Evolutionary conservation across 37 sponge, comb jelly and placozoan genomes (phyloP).

Genomic region (Diacarnus erythraeanus): DNA sequence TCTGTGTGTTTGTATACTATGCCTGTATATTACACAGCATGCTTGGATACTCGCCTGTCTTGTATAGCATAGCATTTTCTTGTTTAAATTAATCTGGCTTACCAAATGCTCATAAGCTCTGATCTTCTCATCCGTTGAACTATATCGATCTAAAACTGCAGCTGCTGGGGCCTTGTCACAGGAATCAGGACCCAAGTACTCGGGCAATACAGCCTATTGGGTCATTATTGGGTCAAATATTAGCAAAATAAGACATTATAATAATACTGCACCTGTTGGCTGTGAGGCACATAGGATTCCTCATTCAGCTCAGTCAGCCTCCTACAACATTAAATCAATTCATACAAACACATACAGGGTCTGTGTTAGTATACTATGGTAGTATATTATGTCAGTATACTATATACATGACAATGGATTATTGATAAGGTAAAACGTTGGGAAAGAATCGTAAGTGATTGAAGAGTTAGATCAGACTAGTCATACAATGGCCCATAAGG

Average conservation of each 20-base stretch:
- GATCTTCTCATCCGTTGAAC: constrained; percentile 18
- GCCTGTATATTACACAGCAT: too few relatives aligned
- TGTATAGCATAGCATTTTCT: background rate
- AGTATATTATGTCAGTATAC: too few relatives aligned
- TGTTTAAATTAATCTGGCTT: background rate
- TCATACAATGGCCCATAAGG: too few relatives aligned
- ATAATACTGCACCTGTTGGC: constrained; percentile 80
- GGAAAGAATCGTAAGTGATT: too few relatives aligned
- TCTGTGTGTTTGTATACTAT: too few relatives aligned
- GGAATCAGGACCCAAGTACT: background rate
- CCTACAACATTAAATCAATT: too few relatives aligned
- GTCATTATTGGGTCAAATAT: background rate
- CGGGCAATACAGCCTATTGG: constrained; percentile 16
- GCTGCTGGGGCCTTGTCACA: background rate
- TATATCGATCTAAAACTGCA: background rate
- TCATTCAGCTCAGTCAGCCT: constrained; percentile 42
- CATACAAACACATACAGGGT: too few relatives aligned
- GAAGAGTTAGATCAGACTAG: too few relatives aligned
- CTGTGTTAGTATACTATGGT: too few relatives aligned
- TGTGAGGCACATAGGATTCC: constrained; percentile 45
- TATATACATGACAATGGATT: too few relatives aligned
- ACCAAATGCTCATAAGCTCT: constrained; percentile 28
- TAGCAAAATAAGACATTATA: background rate
- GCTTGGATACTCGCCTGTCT: too few relatives aligned
- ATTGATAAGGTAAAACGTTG: too few relatives aligned